These are phyloP conservation scores for Mamestra configurata DNA, from an alignment of 1,140 invertebrate genomes.

Conservation along the genomic window DNA sequence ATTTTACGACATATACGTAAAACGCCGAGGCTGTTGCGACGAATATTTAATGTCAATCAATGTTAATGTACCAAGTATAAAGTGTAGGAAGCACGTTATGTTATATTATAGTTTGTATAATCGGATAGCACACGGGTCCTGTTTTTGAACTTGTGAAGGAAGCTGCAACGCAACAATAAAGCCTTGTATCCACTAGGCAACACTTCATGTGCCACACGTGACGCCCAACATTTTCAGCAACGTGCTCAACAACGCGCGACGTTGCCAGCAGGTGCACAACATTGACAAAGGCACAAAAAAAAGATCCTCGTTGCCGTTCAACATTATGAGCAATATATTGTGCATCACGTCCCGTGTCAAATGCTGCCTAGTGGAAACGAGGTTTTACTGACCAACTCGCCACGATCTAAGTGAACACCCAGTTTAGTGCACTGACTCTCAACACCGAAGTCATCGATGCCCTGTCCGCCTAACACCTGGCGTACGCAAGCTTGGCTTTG, in stretches of 20 bases:
- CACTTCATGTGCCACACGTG: too few relatives aligned
- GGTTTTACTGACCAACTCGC: not conserved
- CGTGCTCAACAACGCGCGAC: too few relatives aligned
- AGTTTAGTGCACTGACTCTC: not conserved
- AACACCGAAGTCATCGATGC: not conserved
- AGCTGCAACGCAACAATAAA: conserved; percentile 45
- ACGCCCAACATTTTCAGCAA: too few relatives aligned
- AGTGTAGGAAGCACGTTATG: conserved; percentile 46
- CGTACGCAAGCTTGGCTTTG: not conserved
- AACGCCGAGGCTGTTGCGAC: conserved; percentile 56
- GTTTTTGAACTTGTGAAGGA: conserved; percentile 45
- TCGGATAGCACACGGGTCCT: conserved; percentile 60
- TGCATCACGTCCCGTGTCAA: too few relatives aligned
- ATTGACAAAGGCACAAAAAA: too few relatives aligned
- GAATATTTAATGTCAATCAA: conserved; percentile 47
- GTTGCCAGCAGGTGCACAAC: too few relatives aligned
- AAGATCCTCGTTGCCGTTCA: too few relatives aligned
- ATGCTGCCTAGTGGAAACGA: too few relatives aligned
- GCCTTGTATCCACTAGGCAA: too few relatives aligned
- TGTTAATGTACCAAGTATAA: conserved; percentile 53
- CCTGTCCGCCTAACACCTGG: not conserved
- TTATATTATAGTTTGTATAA: conserved; percentile 48
- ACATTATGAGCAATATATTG: too few relatives aligned
- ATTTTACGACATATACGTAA: conserved; percentile 47
- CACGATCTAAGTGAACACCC: conserved; percentile 8